phyloP scores from a whole-genome alignment of 2,797 vertebrate species.

The Alectoris magna region DNA sequence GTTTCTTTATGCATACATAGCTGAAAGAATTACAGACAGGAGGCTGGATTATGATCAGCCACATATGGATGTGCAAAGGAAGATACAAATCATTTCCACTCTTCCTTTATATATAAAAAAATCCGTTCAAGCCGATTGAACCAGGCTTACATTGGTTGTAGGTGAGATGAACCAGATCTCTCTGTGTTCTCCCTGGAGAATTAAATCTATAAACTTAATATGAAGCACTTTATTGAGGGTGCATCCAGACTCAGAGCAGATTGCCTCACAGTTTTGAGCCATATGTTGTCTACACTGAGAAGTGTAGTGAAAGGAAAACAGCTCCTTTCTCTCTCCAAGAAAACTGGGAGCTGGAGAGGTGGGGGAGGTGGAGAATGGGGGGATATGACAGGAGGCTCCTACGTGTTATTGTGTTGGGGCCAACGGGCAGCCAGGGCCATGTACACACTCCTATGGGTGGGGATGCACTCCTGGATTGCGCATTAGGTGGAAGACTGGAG shows the following conservation, averaged over 20 bases:
- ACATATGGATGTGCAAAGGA: not conserved
- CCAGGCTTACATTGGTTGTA: not conserved
- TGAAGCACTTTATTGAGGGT: not conserved
- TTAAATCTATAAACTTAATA: not conserved
- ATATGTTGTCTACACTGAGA: constrained; percentile 67
- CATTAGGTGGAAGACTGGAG: not conserved
- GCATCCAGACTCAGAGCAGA: constrained; percentile 57
- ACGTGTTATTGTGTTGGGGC: not conserved
- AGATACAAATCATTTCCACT: not conserved
- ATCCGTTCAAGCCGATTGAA: not conserved
- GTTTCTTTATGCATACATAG: constrained; percentile 8
- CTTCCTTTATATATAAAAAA: not conserved
- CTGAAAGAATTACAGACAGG: constrained; percentile 1
- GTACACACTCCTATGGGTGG: rapidly evolving
- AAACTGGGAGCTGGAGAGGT: not conserved
- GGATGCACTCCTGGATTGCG: not conserved
- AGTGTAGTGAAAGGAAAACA: constrained; percentile 40
- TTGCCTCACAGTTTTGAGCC: constrained; percentile 60
- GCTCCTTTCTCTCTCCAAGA: constrained; percentile 52
- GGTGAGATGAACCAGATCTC: not conserved
- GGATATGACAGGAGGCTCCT: not conserved
- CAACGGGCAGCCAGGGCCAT: not conserved
- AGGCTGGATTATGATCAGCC: not conserved
- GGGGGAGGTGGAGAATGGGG: not conserved
- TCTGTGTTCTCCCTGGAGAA: not conserved